Base-by-base conservation (phyloP, 1,140 invertebrate genomes). In the Papilio machaon region DNA sequence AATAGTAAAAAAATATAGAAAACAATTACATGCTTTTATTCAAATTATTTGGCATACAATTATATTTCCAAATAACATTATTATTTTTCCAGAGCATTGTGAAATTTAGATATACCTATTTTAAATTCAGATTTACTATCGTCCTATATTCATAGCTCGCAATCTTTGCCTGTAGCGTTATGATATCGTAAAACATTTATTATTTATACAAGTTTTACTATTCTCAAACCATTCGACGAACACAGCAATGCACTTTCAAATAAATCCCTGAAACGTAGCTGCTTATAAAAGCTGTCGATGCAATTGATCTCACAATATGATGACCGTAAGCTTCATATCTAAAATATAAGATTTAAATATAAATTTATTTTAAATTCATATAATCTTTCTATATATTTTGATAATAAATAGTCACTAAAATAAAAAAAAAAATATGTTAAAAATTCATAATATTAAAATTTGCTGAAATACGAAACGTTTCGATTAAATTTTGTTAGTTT, bases 211-310 rank as follows among this genome's bases (percentile, higher is more conserved):
- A 86, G 79, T 89, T 89, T 89, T 90, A 91, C 87, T 91, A 87
- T 89, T 90, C 85, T 73, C 13, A 73, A 75, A 80, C 85, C 87
- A 83, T 87, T 88, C 81, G 75, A 82, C 46, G 77, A 82, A 91
- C 90, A 91, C 80, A 85, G 86, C 81, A 87, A 83, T 89, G 90
- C 90, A 91, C 90, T 91, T 83, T 83, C 84, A 84, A 84, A 91
- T 89, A 86, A 86, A 89, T 83, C 84, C 83, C 82, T 83, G 83
- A 85, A 82, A 88, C 85, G 79, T 83, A 79, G 85, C 84, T 80
- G 84, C 81, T 85, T 87, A 91, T 90, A 91, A 91, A 90, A 88
- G 81, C 80, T 85, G 87, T 81, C 73, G 82, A 79, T 81, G 74
- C 83, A 83, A 85, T 87, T 84, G 82, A 84, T 67, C 79, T 78